Evolutionary conservation across 1,140 invertebrate genomes (phyloP).

Genomic region (Polypedilum pembai): DNA sequence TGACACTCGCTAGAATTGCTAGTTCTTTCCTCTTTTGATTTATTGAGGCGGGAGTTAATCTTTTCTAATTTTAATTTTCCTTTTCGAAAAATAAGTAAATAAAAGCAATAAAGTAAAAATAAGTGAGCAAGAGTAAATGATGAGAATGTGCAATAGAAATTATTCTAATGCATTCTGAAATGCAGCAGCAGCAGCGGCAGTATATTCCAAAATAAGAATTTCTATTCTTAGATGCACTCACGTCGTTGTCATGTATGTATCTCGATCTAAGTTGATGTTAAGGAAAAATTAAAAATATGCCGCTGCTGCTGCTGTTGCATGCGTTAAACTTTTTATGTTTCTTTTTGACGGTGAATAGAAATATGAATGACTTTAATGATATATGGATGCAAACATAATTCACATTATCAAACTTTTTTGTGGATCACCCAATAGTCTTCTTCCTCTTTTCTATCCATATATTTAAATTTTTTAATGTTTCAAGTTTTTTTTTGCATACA

Average conservation of each 20-base stretch:
- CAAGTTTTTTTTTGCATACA: neutral
- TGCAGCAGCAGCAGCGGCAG: neutral
- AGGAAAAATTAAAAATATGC: neutral
- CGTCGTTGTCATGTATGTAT: neutral
- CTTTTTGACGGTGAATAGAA: neutral
- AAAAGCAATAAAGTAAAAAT: neutral
- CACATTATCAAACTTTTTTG: neutral
- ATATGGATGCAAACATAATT: neutral
- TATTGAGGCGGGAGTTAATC: neutral
- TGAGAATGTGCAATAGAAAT: neutral
- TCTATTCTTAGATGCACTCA: neutral
- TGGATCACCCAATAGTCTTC: neutral
- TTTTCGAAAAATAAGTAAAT: neutral
- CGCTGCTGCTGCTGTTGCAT: neutral
- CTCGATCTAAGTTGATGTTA: neutral
- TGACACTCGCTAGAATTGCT: neutral
- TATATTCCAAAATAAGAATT: constrained; percentile 25
- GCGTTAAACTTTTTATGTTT: neutral
- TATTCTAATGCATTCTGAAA: neutral
- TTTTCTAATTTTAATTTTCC: constrained; percentile 18
- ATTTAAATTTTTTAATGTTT: too few relatives aligned
- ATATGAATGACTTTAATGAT: neutral
- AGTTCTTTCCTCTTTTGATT: constrained; percentile 6
- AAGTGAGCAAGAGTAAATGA: neutral
- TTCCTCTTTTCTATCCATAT: neutral